These are phyloP conservation scores for Apis laboriosa DNA, from an alignment of 1,140 invertebrate species.

Conservation along the genomic window DNA sequence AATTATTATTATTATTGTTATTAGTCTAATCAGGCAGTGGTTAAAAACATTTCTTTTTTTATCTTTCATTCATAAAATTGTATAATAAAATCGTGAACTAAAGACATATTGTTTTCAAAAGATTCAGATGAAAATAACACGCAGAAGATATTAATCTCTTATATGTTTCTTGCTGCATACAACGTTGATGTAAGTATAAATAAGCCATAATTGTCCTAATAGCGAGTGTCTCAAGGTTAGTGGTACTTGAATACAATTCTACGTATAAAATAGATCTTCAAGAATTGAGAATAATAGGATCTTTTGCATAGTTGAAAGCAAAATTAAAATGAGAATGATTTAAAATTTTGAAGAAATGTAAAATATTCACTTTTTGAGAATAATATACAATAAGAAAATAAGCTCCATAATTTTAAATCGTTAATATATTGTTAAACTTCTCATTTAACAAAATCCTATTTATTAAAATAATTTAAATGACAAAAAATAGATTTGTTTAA, in stretches of 20 bases:
- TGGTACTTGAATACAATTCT: conserved; percentile 30
- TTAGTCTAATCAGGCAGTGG: no score
- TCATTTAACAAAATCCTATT: neutral
- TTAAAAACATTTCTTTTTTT: no score
- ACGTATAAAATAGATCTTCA: neutral
- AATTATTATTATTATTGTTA: no score
- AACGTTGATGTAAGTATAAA: neutral
- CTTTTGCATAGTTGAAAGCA: no score
- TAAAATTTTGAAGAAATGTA: neutral
- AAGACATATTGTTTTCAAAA: no score
- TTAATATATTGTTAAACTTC: neutral
- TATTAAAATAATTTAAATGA: neutral
- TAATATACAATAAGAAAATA: neutral
- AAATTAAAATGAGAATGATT: no score
- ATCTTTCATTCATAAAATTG: neutral
- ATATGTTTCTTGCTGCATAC: neutral
- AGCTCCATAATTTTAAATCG: neutral
- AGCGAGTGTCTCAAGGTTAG: conserved; percentile 3
- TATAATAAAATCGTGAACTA: neutral
- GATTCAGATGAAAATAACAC: neutral
- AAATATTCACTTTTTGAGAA: neutral
- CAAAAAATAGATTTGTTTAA: neutral
- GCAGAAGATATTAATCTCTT: neutral
- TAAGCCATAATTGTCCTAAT: neutral
- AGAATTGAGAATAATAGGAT: neutral